A percentile compares a stretch with the other conserved stretches of the same genome.
Conservation (phyloP, 2,888 invertebrate species). For the Priapulus caudatus region DNA sequence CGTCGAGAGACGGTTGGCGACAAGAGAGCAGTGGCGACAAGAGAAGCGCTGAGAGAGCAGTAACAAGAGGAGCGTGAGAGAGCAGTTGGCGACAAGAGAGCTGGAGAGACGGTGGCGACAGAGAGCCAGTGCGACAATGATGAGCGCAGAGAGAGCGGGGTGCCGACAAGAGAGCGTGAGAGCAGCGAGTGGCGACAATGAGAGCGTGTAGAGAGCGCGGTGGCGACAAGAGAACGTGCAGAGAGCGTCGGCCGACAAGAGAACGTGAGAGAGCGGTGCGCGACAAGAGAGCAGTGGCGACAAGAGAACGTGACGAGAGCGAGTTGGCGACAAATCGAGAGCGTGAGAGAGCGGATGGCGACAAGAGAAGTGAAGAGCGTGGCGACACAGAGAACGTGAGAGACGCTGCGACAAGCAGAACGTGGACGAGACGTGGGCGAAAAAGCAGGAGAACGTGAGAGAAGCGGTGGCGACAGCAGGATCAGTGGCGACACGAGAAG, state of each 20-base stretch:
- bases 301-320: not conserved
- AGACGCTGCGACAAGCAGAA: constrained; percentile 15
- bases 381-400: constrained; percentile 16
- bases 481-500: not conserved
- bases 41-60: not conserved
- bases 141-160: not conserved
- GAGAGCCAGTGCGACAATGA: not conserved
- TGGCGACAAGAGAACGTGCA: not conserved
- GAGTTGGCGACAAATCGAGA: not conserved
- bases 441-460: not conserved
- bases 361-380: constrained; percentile 13
- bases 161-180: not conserved
- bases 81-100: not conserved
- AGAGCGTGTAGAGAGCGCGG: not conserved
- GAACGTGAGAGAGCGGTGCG: not conserved
- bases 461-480: constrained; percentile 1
- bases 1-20: not conserved
- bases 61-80: not conserved
- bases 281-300: not conserved
- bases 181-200: not conserved
- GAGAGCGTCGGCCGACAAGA: not conserved
- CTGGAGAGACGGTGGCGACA: not conserved
- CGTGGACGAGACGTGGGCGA: constrained; percentile 13
- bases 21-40: not conserved
- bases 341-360: not conserved